These are phyloP conservation scores for Arctopsyche grandis DNA, from an alignment of 1,140 invertebrate genomes.

Conservation along the genomic window DNA sequence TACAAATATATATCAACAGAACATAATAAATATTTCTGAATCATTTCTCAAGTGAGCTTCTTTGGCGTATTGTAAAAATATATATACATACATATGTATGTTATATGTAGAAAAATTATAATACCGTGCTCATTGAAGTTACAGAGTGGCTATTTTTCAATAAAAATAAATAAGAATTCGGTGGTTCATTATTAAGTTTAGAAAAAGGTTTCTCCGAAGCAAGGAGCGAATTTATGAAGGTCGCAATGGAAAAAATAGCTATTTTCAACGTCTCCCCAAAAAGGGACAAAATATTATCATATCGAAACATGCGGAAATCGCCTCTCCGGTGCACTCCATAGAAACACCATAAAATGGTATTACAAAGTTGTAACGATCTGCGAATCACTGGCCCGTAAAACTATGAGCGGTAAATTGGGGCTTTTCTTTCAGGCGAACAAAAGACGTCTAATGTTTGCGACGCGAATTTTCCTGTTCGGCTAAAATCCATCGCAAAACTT, in stretches of 20 bases:
- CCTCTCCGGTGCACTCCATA: background rate
- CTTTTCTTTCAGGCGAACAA: background rate
- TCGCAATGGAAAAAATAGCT: background rate
- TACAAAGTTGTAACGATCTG: background rate
- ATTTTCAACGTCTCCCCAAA: background rate
- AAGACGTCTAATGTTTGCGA: background rate
- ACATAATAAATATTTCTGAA: no score
- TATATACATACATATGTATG: background rate
- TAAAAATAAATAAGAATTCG: background rate
- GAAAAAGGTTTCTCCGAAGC: background rate
- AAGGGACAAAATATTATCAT: background rate
- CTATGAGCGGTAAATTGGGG: background rate
- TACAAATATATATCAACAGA: no score
- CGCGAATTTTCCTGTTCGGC: conserved; percentile 1
- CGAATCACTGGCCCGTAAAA: background rate
- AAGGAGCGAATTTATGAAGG: conserved; percentile 3
- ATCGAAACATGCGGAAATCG: background rate
- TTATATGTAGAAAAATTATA: background rate
- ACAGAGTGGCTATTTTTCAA: background rate
- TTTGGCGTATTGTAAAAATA: no score
- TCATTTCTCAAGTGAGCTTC: background rate
- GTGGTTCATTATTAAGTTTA: background rate
- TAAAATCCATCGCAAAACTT: background rate
- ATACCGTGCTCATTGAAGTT: background rate
- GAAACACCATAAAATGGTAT: background rate